Evolutionary conservation across 2,797 vertebrate genomes (phyloP).

Genomic region (Momotus momota): DNA sequence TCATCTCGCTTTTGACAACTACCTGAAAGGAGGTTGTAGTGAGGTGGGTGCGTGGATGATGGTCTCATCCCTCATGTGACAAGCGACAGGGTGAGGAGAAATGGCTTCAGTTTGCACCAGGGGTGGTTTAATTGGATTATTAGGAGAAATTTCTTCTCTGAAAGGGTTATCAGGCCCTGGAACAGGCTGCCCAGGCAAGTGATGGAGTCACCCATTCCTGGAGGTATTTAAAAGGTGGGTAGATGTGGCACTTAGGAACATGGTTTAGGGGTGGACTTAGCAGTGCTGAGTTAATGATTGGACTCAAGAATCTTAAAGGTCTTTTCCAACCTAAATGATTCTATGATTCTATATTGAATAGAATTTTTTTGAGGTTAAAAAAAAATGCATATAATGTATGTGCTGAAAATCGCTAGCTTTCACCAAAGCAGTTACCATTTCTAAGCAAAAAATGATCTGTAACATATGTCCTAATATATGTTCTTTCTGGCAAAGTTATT

Average conservation of each 20-base stretch:
- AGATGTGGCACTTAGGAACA: neutral
- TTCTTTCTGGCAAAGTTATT: conserved; percentile 23
- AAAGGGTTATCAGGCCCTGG: neutral
- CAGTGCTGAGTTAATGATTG: neutral
- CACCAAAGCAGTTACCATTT: neutral
- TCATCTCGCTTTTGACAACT: neutral
- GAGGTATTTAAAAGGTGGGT: neutral
- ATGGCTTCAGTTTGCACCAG: neutral
- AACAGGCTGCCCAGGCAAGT: neutral
- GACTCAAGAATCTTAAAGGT: neutral
- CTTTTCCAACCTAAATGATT: neutral
- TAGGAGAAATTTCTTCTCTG: neutral
- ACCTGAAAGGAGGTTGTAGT: neutral
- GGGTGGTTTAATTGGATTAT: neutral
- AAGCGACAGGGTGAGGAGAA: neutral
- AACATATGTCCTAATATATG: neutral
- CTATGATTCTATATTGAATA: neutral
- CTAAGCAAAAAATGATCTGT: neutral
- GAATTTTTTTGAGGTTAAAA: neutral
- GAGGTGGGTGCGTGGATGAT: too few relatives aligned
- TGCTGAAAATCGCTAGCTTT: conserved; percentile 9
- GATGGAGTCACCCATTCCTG: neutral
- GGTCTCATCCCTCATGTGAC: too few relatives aligned
- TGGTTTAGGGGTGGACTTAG: neutral
- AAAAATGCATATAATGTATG: neutral